Evolutionary conservation across 2,113 vertebrate genomes (phyloP).

Genomic region (Megaceryle maxima): DNA sequence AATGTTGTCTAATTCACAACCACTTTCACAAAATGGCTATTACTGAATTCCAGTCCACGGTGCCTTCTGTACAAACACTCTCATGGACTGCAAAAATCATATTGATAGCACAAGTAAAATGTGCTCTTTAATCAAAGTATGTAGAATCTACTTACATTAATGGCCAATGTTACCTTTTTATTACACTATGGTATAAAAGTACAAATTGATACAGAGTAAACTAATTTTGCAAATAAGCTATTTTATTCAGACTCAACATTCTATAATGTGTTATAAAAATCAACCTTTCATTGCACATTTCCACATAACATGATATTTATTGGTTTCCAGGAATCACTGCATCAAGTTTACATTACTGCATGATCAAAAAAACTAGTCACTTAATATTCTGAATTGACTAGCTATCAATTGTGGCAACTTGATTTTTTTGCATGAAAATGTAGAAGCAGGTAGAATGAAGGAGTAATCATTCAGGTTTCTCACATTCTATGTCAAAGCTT

Average conservation of each 20-base stretch:
- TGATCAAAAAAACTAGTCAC: background rate
- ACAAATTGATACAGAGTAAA: constrained; percentile 47
- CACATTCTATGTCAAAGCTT: background rate
- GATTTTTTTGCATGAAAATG: background rate
- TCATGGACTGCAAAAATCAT: background rate
- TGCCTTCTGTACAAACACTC: background rate
- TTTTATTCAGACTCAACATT: constrained; percentile 8
- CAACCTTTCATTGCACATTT: constrained; percentile 66
- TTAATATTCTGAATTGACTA: constrained; percentile 1
- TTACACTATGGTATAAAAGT: constrained; percentile 28
- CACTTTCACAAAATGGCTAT: background rate
- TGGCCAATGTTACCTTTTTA: constrained; percentile 9
- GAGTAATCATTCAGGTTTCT: background rate
- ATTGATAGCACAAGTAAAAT: constrained; percentile 15
- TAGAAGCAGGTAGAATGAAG: background rate
- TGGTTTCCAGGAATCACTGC: constrained; percentile 20
- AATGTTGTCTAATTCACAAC: background rate
- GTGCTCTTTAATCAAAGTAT: constrained; percentile 29
- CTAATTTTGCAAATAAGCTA: constrained; percentile 34
- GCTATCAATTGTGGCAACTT: background rate
- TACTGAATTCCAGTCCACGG: background rate
- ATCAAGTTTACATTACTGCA: background rate
- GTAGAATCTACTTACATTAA: background rate
- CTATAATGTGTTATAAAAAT: constrained; percentile 49
- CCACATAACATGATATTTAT: constrained; percentile 38